Percentiles rank a stretch among this genome's conserved stretches.
Evolutionary conservation across 2,797 vertebrate genomes (phyloP).

Genomic region (Sebastes steindachneri): DNA sequence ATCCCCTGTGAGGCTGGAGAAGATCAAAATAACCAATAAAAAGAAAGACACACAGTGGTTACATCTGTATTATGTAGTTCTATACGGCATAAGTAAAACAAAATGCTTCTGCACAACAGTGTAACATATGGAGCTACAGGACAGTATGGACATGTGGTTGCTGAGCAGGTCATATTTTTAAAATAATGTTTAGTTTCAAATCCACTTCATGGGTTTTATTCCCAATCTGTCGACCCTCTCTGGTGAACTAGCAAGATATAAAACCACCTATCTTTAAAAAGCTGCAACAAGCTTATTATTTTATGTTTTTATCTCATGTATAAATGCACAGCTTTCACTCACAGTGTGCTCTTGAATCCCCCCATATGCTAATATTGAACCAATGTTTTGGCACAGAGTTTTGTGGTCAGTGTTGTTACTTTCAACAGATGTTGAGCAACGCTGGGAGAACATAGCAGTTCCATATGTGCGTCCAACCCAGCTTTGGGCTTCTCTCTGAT

Average conservation of each 20-base stretch:
- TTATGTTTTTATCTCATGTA: slow-evolving; percentile 14
- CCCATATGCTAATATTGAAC: slow-evolving; percentile 53
- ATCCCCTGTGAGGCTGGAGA: background rate
- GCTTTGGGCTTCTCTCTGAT: slow-evolving; percentile 36
- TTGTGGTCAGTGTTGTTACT: slow-evolving; percentile 62
- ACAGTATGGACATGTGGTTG: slow-evolving; percentile 5
- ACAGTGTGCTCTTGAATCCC: slow-evolving; percentile 10
- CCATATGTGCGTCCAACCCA: slow-evolving; percentile 47
- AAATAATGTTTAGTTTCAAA: slow-evolving; percentile 11
- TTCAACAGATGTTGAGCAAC: slow-evolving; percentile 73
- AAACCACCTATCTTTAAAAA: slow-evolving; percentile 7
- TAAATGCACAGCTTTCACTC: background rate
- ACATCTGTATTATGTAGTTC: slow-evolving; percentile 1
- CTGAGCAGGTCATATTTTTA: slow-evolving; percentile 15
- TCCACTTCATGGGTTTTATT: background rate
- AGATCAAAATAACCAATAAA: background rate
- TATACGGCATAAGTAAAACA: slow-evolving; percentile 3
- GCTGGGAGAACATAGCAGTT: slow-evolving; percentile 39
- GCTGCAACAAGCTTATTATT: background rate
- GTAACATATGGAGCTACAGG: slow-evolving; percentile 11
- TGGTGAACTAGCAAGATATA: background rate
- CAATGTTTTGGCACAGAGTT: slow-evolving; percentile 37
- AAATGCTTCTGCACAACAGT: slow-evolving; percentile 24
- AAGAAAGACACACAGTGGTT: slow-evolving; percentile 11
- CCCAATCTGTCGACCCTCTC: background rate